These are phyloP conservation scores for Bergia puertoricense DNA, from an alignment of 92 coral and sea anemone species.

Conservation along the genomic window DNA sequence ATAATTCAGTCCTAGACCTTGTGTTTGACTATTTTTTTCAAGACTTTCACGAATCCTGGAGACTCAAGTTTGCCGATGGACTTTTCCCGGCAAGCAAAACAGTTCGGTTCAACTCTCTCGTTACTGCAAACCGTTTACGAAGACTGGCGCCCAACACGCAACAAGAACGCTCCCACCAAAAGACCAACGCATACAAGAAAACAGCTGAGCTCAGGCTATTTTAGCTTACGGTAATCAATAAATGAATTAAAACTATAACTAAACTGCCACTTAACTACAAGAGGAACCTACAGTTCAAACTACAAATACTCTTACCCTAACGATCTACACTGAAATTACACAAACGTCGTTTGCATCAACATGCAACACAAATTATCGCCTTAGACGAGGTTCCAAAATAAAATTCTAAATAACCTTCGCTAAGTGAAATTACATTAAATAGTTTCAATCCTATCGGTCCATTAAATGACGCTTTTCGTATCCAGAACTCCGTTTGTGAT, in stretches of 20 bases:
- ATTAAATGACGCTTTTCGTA: neutral
- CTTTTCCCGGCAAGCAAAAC: neutral
- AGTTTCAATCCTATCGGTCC: neutral
- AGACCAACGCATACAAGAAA: neutral
- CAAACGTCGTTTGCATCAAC: neutral
- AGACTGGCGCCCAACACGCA: neutral
- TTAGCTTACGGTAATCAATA: neutral
- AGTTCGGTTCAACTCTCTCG: neutral
- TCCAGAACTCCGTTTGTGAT: neutral
- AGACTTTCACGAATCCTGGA: too few relatives aligned
- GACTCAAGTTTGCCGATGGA: neutral
- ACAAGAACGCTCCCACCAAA: neutral
- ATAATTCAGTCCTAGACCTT: too few relatives aligned
- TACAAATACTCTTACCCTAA: neutral
- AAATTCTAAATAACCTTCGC: neutral
- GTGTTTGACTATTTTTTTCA: too few relatives aligned
- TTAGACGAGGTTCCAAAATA: slow-evolving; percentile 1
- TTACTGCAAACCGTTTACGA: neutral
- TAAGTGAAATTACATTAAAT: slow-evolving; percentile 19
- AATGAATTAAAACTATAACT: neutral
- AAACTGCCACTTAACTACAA: neutral
- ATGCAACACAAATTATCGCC: neutral
- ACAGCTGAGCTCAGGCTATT: neutral
- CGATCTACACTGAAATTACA: neutral
- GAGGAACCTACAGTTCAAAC: neutral